Conservation (phyloP, 2,113 vertebrate genomes). For the Anhinga anhinga region DNA sequence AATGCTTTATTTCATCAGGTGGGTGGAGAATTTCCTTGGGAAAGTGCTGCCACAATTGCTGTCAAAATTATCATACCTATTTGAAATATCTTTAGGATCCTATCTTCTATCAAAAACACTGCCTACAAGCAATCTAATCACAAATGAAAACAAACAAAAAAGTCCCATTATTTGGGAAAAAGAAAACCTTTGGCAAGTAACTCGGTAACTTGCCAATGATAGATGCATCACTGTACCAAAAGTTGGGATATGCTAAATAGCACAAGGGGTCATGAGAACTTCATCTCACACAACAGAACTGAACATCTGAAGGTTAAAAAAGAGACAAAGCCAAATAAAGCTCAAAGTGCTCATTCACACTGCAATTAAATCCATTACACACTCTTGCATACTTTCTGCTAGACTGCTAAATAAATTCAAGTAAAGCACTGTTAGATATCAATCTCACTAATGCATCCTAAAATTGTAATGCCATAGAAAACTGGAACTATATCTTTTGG, state of each 20-base stretch:
- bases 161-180: background rate
- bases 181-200: background rate
- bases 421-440: background rate
- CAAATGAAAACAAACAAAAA: background rate
- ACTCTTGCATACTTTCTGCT: background rate
- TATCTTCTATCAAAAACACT: background rate
- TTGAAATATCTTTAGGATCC: background rate
- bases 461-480: background rate
- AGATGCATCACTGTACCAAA: background rate
- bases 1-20: background rate
- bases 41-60: background rate
- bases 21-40: background rate
- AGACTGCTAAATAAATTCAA: background rate
- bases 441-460: background rate
- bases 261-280: background rate
- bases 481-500: background rate
- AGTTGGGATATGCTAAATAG: background rate
- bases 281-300: background rate
- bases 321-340: background rate
- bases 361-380: constrained; percentile 19
- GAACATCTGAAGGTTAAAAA: background rate
- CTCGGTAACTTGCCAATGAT: background rate
- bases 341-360: background rate
- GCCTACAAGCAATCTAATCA: background rate
- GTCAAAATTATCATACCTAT: background rate